Evolutionary conservation across 2,797 vertebrate species (phyloP).

Genomic region (Gallinago solitaria): DNA sequence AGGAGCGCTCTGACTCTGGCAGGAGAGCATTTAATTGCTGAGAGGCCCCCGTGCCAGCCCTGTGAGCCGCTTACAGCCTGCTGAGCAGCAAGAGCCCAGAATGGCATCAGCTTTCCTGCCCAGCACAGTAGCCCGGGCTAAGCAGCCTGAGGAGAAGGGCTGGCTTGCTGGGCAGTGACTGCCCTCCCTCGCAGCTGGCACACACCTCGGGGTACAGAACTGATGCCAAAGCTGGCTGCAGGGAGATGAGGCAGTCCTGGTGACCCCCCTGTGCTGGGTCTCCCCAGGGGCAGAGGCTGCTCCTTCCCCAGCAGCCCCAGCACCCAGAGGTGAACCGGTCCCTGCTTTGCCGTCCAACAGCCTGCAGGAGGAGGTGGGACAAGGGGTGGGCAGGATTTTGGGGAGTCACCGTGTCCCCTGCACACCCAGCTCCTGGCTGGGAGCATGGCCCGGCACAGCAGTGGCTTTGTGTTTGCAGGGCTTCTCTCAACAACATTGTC

Average conservation of each 20-base stretch:
- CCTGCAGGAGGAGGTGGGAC: rapidly evolving
- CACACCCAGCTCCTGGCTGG: rapidly evolving
- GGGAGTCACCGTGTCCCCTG: rapidly evolving
- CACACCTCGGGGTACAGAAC: rapidly evolving
- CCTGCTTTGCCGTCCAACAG: no score
- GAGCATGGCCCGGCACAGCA: neutral
- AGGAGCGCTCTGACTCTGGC: neutral
- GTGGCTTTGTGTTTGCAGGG: rapidly evolving
- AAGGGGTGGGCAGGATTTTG: neutral
- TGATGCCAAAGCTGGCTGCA: neutral
- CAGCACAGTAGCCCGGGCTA: neutral
- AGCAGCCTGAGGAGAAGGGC: neutral
- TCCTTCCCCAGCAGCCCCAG: neutral
- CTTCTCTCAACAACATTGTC: rapidly evolving
- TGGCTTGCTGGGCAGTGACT: neutral
- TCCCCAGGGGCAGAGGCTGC: neutral
- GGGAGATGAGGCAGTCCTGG: neutral
- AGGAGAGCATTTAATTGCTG: rapidly evolving
- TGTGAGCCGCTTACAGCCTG: neutral
- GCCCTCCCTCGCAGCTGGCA: neutral
- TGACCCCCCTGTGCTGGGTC: neutral
- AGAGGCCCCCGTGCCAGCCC: neutral
- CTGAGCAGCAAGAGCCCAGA: neutral
- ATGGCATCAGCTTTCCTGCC: neutral
- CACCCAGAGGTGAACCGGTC: neutral